Base-by-base conservation (phyloP, 2,113 vertebrate genomes). In the Platichthys flesus region DNA sequence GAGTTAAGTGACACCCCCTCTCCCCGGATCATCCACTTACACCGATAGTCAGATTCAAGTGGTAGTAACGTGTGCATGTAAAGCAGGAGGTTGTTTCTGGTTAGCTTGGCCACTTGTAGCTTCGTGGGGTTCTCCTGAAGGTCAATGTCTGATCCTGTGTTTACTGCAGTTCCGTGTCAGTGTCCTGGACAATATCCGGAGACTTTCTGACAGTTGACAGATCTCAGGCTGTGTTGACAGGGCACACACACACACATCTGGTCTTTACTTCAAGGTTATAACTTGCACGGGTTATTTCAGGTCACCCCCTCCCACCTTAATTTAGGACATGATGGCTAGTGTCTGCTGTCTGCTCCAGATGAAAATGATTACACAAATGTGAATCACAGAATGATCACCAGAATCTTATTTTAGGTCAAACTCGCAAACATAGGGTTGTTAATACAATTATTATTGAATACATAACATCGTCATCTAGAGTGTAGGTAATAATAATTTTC, bases 71-170 rank as follows among this genome's bases (percentile, higher is more conserved):
- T 31, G 31, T 0, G 7, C 1, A 3, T 20, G 12, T 2, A 45
- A 24, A 4, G 14, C 4, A 7, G 9, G 20, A 5, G 8, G 18
- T 35, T 3, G 0, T 0, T 31, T 49, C 0, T 7, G 4, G 2
- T 7, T 6, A 0, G n/a, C 4, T 21, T 31, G 4, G 54, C 2
- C 1, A 20, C 13, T 1, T 24, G 10, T 45, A 8, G 18, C n/a
- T 56, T 8, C 1, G 3, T 66, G 55, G 42, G 31, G 16, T 75
- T 37, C n/a, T 68, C 28, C 49, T 90, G 89, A 92, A 92, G 91
- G 91, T 92, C 89, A 92, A 78, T 16, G 14, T 69, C 61, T 3
- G 16, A 49, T 52, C 37, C 28, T 20, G 0, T 4, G 18, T 45
- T 3, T 52, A 24, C 31, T 0, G 4, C 7, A 5, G 3, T 2